A percentile compares a stretch with the other conserved stretches of the same genome.
These are phyloP conservation scores for Athrips mouffetella DNA, from an alignment of 2,888 invertebrate genomes.

Conservation along the genomic window DNA sequence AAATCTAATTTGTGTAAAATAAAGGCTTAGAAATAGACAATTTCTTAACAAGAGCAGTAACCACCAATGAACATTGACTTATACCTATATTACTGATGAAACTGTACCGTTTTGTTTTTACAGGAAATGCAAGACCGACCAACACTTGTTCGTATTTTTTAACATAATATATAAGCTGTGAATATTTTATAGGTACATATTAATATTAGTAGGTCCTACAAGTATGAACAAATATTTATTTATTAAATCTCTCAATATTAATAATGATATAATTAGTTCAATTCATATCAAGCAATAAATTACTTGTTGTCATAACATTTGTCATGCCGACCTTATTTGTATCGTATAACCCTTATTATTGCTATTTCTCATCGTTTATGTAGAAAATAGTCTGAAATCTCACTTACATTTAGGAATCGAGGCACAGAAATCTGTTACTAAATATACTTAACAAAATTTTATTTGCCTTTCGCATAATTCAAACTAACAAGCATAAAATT, in stretches of 20 bases:
- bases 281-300: slow-evolving; percentile 2
- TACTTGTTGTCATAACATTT: slow-evolving; percentile 11
- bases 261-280: background rate
- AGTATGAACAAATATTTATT: too few species aligned
- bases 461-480: background rate
- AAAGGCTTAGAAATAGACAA: too few species aligned
- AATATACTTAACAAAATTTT: background rate
- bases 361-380: too few species aligned
- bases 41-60: too few species aligned
- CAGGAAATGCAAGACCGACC: slow-evolving; percentile 7
- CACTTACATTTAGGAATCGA: too few species aligned
- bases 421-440: background rate
- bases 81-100: too few species aligned
- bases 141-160: slow-evolving; percentile 5
- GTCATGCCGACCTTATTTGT: background rate
- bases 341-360: background rate
- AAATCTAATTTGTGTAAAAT: too few species aligned
- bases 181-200: too few species aligned
- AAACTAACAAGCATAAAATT: background rate
- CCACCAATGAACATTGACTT: too few species aligned
- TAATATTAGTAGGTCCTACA: too few species aligned
- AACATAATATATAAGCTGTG: background rate
- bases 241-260: background rate
- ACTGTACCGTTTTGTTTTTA: background rate
- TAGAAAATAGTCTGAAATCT: too few species aligned